Conservation (phyloP, 2,888 invertebrate genomes). For the Limulus polyphemus region DNA sequence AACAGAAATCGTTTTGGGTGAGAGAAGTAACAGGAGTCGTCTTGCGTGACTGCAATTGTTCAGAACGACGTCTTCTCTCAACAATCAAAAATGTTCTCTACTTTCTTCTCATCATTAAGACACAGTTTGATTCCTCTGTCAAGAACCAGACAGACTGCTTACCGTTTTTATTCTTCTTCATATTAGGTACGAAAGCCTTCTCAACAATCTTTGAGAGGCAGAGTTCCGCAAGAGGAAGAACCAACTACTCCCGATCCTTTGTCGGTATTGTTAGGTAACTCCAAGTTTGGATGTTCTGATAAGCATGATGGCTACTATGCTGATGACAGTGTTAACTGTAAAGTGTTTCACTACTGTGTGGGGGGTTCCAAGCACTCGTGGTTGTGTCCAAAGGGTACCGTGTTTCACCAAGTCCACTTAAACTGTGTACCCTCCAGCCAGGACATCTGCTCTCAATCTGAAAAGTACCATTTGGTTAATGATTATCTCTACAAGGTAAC, state of each 20-base stretch:
- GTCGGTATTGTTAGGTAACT: conserved; percentile 60
- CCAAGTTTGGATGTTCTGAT: conserved; percentile 65
- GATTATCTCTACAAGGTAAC: conserved; percentile 74
- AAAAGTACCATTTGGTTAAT: conserved; percentile 81
- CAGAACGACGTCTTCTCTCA: too few species aligned
- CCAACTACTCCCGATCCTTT: conserved; percentile 74
- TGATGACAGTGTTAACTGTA: conserved; percentile 72
- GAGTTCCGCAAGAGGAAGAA: conserved; percentile 44
- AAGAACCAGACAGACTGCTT: too few species aligned
- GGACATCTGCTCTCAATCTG: conserved; percentile 76
- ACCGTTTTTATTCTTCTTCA: too few species aligned
- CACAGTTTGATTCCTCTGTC: too few species aligned
- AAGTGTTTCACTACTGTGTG: conserved; percentile 88
- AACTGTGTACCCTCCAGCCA: conserved; percentile 85
- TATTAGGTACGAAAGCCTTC: too few species aligned
- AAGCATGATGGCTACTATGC: conserved; percentile 83
- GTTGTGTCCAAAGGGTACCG: conserved; percentile 84
- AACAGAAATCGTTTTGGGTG: too few species aligned
- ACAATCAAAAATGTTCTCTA: too few species aligned
- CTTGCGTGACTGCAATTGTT: too few species aligned
- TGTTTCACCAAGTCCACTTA: conserved; percentile 76
- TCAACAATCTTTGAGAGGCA: too few species aligned
- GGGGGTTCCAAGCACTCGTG: conserved; percentile 69
- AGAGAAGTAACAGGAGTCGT: too few species aligned
- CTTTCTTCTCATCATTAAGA: too few species aligned